A percentile compares a stretch with the other conserved stretches of the same genome.
Conservation (phyloP, 2,113 vertebrate species). For the Heloderma charlesbogerti region DNA sequence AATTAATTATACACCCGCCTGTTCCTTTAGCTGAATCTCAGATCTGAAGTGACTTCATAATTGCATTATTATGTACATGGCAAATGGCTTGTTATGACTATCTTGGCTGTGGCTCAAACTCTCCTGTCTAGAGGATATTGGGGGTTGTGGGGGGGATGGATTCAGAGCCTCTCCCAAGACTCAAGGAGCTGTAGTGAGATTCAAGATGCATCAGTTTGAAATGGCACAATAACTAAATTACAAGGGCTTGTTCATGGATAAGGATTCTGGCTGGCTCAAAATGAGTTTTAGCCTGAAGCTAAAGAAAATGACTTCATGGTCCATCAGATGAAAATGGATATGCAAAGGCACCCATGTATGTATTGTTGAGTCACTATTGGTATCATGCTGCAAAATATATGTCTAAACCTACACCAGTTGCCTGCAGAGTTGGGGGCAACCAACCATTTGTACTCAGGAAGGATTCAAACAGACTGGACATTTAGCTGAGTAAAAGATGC, state of each 20-base stretch:
- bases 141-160: no score
- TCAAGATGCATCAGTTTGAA: background rate
- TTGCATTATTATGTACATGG: constrained; percentile 22
- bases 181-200: background rate
- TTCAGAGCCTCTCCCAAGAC: constrained; percentile 1
- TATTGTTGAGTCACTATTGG: background rate
- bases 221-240: background rate
- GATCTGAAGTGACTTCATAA: constrained; percentile 25
- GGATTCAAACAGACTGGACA: no score
- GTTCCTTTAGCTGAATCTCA: constrained; percentile 35
- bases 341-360: background rate
- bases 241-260: background rate
- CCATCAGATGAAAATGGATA: background rate
- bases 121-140: background rate
- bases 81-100: constrained; percentile 17
- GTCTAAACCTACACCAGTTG: background rate
- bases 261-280: background rate
- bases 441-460: no score
- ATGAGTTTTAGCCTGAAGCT: background rate
- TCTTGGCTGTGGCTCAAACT: background rate
- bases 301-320: background rate
- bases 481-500: no score
- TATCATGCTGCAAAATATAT: background rate
- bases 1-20: background rate
- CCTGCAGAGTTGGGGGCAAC: background rate